These are phyloP conservation scores for Meiosimyza platycephala DNA, from an alignment of 2,888 invertebrate species.

Conservation along the genomic window DNA sequence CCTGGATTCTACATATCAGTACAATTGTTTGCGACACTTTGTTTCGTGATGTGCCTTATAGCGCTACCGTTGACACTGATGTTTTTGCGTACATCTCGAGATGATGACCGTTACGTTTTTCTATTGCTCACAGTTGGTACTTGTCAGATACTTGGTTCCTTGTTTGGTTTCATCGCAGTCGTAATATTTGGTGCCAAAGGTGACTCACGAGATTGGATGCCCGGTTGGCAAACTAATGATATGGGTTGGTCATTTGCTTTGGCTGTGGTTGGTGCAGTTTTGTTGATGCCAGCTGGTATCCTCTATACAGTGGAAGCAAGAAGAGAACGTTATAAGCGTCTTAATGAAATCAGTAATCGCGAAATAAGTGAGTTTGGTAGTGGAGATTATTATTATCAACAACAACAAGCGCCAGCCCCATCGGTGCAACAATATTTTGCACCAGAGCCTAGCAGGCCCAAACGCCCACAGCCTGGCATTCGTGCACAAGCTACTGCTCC, in stretches of 20 bases:
- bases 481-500: slow-evolving; percentile 49
- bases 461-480: slow-evolving; percentile 58
- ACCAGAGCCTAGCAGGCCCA: slow-evolving; percentile 57
- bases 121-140: slow-evolving; percentile 80
- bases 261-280: slow-evolving; percentile 81
- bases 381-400: slow-evolving; percentile 71
- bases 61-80: slow-evolving; percentile 79
- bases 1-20: slow-evolving; percentile 94
- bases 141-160: slow-evolving; percentile 78
- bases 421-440: slow-evolving; percentile 49
- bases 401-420: slow-evolving; percentile 43
- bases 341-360: slow-evolving; percentile 77
- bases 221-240: slow-evolving; percentile 95
- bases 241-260: slow-evolving; percentile 94
- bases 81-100: slow-evolving; percentile 79
- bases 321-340: slow-evolving; percentile 78
- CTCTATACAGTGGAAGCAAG: slow-evolving; percentile 87
- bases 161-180: slow-evolving; percentile 85
- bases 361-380: slow-evolving; percentile 74
- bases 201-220: slow-evolving; percentile 95
- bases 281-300: slow-evolving; percentile 80
- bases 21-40: slow-evolving; percentile 92
- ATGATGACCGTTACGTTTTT: slow-evolving; percentile 81
- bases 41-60: slow-evolving; percentile 83
- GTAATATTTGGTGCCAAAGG: slow-evolving; percentile 91